A percentile compares a stretch with the other conserved stretches of the same genome.
Evolutionary conservation across 2,797 vertebrate genomes (phyloP).

Genomic region (Mus minutoides): DNA sequence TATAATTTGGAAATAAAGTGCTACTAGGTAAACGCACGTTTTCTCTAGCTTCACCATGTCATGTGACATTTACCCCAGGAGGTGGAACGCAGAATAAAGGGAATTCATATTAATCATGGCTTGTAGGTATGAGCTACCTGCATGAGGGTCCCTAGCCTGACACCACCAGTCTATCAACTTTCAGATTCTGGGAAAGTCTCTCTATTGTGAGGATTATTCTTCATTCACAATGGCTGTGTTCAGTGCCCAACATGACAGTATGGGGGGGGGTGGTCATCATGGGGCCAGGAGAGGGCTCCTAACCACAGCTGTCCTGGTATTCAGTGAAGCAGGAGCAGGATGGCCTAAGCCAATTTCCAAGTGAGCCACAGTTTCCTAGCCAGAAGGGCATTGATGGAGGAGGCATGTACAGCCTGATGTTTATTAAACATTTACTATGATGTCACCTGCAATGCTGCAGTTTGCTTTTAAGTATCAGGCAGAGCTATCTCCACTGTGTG

Average conservation of each 20-base stretch:
- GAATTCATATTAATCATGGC: not conserved
- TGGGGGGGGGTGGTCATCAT: rapidly evolving
- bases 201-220: not conserved
- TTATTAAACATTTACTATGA: not conserved
- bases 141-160: not conserved
- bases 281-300: not conserved
- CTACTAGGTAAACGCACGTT: not conserved
- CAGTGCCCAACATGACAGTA: not conserved
- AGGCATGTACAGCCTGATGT: not conserved
- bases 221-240: too few relatives aligned
- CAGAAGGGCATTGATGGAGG: not conserved
- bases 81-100: not conserved
- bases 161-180: not conserved
- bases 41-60: not conserved
- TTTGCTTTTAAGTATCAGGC: not conserved
- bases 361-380: too few relatives aligned
- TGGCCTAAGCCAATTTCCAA: not conserved
- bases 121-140: not conserved
- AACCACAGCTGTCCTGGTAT: not conserved
- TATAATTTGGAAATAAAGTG: not conserved
- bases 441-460: not conserved
- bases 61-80: not conserved
- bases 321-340: not conserved
- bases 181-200: too few relatives aligned
- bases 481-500: not conserved